phyloP scores from a whole-genome alignment of 2,888 invertebrate genomes.

The Balanococcus diminutus region DNA sequence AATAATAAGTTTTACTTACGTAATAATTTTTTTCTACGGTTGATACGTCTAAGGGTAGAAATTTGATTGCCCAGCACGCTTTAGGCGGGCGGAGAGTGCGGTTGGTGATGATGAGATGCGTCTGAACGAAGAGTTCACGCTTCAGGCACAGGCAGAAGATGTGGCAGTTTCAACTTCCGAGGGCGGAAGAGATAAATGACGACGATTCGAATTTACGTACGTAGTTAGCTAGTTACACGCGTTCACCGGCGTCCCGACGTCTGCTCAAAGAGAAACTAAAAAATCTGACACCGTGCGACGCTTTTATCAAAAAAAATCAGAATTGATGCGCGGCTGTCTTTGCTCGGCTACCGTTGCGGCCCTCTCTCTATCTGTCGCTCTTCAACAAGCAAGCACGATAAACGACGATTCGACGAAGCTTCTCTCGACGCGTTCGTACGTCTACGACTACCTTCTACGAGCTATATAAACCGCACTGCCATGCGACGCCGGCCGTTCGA shows the following conservation, averaged over 20 bases:
- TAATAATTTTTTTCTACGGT: not conserved
- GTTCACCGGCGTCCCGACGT: conserved; percentile 51
- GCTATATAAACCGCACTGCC: too few species aligned
- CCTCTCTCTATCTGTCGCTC: too few species aligned
- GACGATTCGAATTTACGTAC: conserved; percentile 43
- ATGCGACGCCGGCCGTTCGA: not conserved
- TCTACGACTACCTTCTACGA: too few species aligned
- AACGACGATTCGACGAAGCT: too few species aligned
- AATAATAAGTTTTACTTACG: not conserved
- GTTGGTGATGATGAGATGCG: not conserved
- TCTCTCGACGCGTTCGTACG: not conserved
- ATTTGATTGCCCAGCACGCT: not conserved
- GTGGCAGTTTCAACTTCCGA: not conserved
- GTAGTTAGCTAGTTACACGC: conserved; percentile 51
- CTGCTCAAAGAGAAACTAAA: conserved; percentile 50
- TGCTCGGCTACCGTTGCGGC: not conserved
- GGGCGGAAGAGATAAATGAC: conserved; percentile 41
- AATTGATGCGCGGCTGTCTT: conserved; percentile 51
- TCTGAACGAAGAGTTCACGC: not conserved
- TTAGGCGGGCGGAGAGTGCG: not conserved
- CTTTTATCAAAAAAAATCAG: conserved; percentile 51
- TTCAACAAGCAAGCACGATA: not conserved
- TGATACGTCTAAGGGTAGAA: not conserved
- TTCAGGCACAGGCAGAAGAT: conserved; percentile 44
- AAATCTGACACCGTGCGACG: conserved; percentile 46